Conservation (phyloP, 2,113 vertebrate genomes). For the Nothocercus julius region DNA sequence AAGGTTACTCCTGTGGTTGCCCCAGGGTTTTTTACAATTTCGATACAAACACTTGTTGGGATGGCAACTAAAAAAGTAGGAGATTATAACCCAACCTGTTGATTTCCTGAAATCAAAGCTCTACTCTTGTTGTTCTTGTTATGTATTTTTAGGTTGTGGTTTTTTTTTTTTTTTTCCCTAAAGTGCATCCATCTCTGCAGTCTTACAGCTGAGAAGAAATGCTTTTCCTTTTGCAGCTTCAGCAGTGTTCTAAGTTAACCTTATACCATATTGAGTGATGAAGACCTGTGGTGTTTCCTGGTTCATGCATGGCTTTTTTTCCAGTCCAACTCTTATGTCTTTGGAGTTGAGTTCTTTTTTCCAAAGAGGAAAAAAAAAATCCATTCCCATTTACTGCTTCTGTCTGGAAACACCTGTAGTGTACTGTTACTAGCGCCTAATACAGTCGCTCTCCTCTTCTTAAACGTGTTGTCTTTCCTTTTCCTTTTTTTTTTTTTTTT, state of each 20-base stretch:
- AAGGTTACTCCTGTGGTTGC: neutral
- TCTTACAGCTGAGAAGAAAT: neutral
- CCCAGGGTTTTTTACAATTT: neutral
- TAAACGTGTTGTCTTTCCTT: neutral
- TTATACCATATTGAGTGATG: neutral
- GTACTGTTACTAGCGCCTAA: neutral
- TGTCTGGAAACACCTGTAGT: neutral
- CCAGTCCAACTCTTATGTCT: neutral
- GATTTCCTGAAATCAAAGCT: neutral
- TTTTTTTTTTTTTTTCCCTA: neutral
- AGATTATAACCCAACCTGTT: neutral
- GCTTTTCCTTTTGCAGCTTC: neutral
- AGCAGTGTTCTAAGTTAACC: neutral
- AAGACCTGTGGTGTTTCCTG: neutral
- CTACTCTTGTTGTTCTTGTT: neutral
- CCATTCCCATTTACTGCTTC: neutral
- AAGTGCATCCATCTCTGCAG: neutral
- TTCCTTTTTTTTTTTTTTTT: no score
- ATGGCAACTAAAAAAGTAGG: neutral
- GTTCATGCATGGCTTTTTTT: neutral
- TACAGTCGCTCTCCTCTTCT: neutral
- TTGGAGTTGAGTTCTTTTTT: neutral
- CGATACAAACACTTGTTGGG: neutral
- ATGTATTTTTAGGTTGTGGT: neutral
- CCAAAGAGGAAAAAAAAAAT: neutral